Percentiles rank a stretch among this genome's conserved stretches.
Evolutionary conservation across 2,888 invertebrate species (phyloP).

Genomic region (Coelopa pilipes): DNA sequence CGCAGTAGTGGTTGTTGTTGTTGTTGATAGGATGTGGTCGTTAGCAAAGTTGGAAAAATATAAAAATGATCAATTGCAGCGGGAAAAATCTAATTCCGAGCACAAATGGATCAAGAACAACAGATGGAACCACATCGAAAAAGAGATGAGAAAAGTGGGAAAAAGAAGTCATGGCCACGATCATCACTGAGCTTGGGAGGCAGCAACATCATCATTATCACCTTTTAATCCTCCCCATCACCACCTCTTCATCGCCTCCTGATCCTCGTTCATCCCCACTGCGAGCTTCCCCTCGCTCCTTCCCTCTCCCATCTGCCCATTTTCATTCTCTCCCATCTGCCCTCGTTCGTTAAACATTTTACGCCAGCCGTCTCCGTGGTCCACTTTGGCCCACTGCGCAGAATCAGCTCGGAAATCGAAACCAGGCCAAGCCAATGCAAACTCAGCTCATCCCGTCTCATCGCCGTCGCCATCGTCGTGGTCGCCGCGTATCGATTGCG

Average conservation of each 20-base stretch:
- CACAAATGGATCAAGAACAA: too few species aligned
- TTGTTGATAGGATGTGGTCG: too few species aligned
- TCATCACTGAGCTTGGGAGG: not conserved
- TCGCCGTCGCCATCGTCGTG: too few species aligned
- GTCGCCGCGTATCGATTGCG: slow-evolving; percentile 1
- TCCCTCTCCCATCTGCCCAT: too few species aligned
- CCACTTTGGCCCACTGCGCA: not conserved
- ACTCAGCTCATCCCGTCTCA: slow-evolving; percentile 1
- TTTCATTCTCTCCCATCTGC: too few species aligned
- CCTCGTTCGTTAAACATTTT: too few species aligned
- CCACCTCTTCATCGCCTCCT: not conserved
- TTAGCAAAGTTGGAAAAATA: too few species aligned
- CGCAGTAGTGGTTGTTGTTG: too few species aligned
- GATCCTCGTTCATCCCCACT: not conserved
- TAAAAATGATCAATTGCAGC: too few species aligned
- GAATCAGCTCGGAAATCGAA: slow-evolving; percentile 2
- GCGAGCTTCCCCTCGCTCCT: not conserved
- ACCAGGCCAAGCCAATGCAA: slow-evolving; percentile 13
- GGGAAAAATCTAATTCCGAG: too few species aligned
- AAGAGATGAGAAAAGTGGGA: too few species aligned
- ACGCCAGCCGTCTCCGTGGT: not conserved
- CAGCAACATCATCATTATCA: not conserved
- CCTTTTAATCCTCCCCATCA: not conserved
- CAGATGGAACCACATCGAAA: too few species aligned
- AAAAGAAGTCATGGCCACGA: not conserved